These are phyloP conservation scores for Sebastes minor DNA, from an alignment of 2,797 vertebrate genomes.

Conservation along the genomic window DNA sequence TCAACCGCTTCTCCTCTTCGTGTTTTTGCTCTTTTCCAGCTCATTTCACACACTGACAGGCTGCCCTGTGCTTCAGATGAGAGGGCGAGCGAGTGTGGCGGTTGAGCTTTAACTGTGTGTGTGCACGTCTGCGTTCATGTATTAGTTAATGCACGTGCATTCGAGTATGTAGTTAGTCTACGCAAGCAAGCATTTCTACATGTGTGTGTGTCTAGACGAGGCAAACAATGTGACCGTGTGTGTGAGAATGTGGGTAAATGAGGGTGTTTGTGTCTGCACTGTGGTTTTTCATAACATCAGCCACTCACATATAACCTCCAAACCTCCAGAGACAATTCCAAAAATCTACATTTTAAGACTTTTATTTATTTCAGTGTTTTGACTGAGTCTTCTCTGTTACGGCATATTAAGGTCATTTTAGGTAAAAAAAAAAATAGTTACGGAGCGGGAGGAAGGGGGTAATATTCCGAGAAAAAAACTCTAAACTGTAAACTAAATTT, in stretches of 20 bases:
- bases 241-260: background rate
- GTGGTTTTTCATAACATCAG: constrained; percentile 21
- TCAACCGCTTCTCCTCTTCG: constrained; percentile 19
- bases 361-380: background rate
- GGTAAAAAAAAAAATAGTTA: background rate
- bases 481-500: too few species aligned
- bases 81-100: constrained; percentile 26
- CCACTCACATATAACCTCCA: constrained; percentile 4
- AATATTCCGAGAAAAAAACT: background rate
- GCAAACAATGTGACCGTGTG: background rate
- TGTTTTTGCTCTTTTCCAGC: constrained; percentile 60
- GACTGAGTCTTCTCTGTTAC: background rate
- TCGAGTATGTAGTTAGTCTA: constrained; percentile 21
- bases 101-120: constrained; percentile 4
- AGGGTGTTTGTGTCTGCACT: constrained; percentile 22
- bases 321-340: background rate
- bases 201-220: constrained; percentile 43
- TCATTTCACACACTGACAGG: constrained; percentile 61
- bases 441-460: background rate
- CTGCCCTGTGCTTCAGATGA: constrained; percentile 37
- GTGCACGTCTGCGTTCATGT: background rate
- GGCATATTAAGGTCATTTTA: accelerated
- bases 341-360: background rate
- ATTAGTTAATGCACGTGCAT: background rate
- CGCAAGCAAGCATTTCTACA: background rate